phyloP scores from a whole-genome alignment of 2,797 vertebrate genomes.

The Sebastes hubbsi region DNA sequence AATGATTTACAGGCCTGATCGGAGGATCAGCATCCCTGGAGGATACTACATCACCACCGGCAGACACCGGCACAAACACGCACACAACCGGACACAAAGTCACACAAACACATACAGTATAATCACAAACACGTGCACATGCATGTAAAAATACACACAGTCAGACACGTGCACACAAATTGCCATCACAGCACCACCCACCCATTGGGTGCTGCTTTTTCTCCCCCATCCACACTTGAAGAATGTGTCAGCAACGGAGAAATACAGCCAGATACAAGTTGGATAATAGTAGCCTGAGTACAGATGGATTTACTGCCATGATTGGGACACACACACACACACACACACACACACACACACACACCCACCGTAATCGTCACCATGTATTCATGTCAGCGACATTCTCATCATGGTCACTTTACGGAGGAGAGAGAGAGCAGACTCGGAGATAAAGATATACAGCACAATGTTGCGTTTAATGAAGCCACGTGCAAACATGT shows the following conservation, averaged over 20 bases:
- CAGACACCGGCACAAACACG: neutral
- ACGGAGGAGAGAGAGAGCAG: neutral
- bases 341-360: neutral
- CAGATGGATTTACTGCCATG: slow-evolving; percentile 55
- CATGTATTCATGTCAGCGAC: slow-evolving; percentile 41
- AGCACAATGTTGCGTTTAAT: slow-evolving; percentile 7
- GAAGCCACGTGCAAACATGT: neutral
- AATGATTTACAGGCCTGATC: slow-evolving; percentile 63
- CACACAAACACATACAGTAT: neutral
- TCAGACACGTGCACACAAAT: neutral
- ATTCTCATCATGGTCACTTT: slow-evolving; percentile 32
- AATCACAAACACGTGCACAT: neutral
- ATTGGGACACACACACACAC: slow-evolving; percentile 6
- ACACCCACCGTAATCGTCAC: slow-evolving; percentile 9
- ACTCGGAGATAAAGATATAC: slow-evolving; percentile 2
- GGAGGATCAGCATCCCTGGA: slow-evolving; percentile 58
- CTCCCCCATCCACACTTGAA: neutral
- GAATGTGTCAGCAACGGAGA: slow-evolving; percentile 40
- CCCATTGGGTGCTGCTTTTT: neutral
- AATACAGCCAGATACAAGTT: slow-evolving; percentile 36
- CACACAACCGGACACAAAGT: neutral
- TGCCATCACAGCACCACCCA: neutral
- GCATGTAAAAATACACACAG: neutral
- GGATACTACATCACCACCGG: slow-evolving; percentile 48
- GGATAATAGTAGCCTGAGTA: slow-evolving; percentile 34